Evolutionary conservation across 2,113 vertebrate species (phyloP), one percentile per base, ranked within the genome.

Genomic region (Rhabdomys dilectus): DNA sequence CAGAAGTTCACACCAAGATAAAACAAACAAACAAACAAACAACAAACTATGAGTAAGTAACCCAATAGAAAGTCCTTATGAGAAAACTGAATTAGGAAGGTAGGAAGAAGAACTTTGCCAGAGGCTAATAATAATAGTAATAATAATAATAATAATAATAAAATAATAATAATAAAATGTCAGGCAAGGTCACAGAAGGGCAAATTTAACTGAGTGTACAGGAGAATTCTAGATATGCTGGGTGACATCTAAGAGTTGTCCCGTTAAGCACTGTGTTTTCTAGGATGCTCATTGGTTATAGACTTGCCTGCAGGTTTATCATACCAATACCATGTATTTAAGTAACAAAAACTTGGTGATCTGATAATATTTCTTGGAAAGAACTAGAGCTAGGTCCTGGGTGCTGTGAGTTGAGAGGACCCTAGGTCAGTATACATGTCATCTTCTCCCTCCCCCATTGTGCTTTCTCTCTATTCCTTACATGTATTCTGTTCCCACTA

Each of bases 391-490:
- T 51, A 39, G 12, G 4, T 31, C 19, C 76, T 58, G 15, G 21
- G 2, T 19, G 22, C 12, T 34, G 29, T 16, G 26, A 64, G 0
- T 5, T 5, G 2, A 76, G 64, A 76, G 29, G 19, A 45, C 1
- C 6, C 1, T 66, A 10, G 10, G 3, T 66, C 39, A 5, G 21
- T 31, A 1, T 45, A 4, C 1, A 16, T 2, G 5, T 60, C 64
- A 62, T 26, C 5, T 34, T 19, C 39, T 48, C 34, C 21, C 42
- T 8, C 2, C 5, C n/a, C 36, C 58, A 8, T 15, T 53, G 4
- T 8, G 15, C 31, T 36, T 56, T 58, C 39, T 2, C 58, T 73
- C 16, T 29, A 22, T n/a, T 56, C 31, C 19, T 88, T 39, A 7
- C 21, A 16, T 34, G 31, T n/a, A 58, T 29, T n/a, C 45, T 68